Evolutionary conservation across 2,113 vertebrate species (phyloP), one percentile per base, ranked within the genome.

Genomic region (Corythaeola cristata): DNA sequence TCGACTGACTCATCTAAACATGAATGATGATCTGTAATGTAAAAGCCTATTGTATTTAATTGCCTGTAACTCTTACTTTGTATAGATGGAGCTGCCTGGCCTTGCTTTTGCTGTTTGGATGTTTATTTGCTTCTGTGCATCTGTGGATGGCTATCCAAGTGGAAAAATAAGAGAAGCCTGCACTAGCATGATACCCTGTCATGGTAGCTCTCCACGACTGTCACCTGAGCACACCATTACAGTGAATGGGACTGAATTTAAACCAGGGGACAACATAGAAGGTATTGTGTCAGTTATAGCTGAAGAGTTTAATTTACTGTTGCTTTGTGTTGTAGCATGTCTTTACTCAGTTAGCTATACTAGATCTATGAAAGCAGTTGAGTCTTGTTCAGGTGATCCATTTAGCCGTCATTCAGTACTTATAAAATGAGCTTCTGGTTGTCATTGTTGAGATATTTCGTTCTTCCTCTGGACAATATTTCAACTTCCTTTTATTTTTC

Each of bases 161-260:
- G 99, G 99, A 71, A 98, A 93, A 81, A 96, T 99, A n/a, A 64
- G 85, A 28, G 30, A 14, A 66, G 98, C 98, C 21, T 99, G 99
- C 41, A 39, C 14, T 37, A 97, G 95, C 60, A 99, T 99, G 99
- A 21, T 90, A 20, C 99, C 99, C 23, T 30, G 85, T 2, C 99
- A 99, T 58, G 96, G 96, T 3, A 15, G 95, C 50, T 64, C 62
- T 16, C 94, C 98, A 23, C 98, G 96, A 0, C 44, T 75, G 5
- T 60, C 83, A 39, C 95, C 98, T 30, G 30, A 97, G 66, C 98
- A 98, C 91, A 91, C 18, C 35, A 90, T 99, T 73, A 87, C 96
- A 15, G 97, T 98, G 93, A 98, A 98, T 71, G 97, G 78, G 52
- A 90, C 63, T 72, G 94, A 94, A n/a, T 99, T 99, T 96, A 96